A percentile compares a stretch with the other conserved stretches of the same genome.
These are phyloP conservation scores for Ciconia stormi DNA, from an alignment of 2,113 vertebrate species.

Conservation along the genomic window DNA sequence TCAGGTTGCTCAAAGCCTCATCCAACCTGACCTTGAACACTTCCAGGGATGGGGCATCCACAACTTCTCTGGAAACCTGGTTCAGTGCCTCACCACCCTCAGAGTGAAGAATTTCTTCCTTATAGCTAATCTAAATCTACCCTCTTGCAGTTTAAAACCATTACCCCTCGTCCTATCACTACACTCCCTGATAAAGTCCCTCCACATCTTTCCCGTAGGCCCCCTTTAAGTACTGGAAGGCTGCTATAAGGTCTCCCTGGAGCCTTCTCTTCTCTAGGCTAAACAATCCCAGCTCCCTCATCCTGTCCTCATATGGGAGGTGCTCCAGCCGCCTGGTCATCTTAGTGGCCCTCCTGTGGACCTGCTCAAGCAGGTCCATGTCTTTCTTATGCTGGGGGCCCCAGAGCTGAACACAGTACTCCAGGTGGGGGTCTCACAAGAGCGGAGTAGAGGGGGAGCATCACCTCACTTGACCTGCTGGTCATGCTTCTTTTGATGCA, in stretches of 20 bases:
- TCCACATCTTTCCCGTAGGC: too few species aligned
- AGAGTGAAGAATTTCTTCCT: not conserved
- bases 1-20: not conserved
- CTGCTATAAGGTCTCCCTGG: not conserved
- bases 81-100: not conserved
- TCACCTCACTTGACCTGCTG: accelerated
- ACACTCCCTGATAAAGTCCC: not conserved
- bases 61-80: not conserved
- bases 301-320: not conserved
- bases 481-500: not conserved
- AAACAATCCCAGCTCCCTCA: not conserved
- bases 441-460: not conserved
- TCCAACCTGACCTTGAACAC: not conserved
- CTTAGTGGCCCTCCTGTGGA: not conserved
- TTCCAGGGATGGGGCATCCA: not conserved
- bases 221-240: not conserved
- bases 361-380: accelerated
- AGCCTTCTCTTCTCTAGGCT: not conserved
- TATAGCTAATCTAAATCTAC: not conserved
- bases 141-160: not conserved
- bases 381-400: not conserved
- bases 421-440: not conserved
- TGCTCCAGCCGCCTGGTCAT: not conserved
- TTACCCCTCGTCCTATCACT: not conserved
- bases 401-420: not conserved